Percentiles rank a stretch among this genome's conserved stretches.
Evolutionary conservation across 2,888 invertebrate genomes (phyloP).

Genomic region (Anaspis maculata): DNA sequence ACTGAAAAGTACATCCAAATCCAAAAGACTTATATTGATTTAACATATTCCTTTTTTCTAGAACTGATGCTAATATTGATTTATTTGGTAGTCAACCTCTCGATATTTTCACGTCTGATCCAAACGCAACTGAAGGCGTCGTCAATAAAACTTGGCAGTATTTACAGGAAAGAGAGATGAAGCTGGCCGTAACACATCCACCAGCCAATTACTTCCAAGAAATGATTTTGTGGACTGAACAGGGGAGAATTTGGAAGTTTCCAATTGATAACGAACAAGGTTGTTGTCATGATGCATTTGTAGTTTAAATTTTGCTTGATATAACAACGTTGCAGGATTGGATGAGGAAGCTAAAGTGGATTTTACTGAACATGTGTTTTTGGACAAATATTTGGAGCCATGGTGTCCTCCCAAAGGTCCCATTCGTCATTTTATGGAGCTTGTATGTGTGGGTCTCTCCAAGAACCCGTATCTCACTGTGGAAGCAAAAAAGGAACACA

Average conservation of each 20-base stretch:
- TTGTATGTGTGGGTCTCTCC: slow-evolving; percentile 86
- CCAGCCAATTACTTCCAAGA: slow-evolving; percentile 88
- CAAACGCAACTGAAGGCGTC: slow-evolving; percentile 33
- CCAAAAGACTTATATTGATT: no score
- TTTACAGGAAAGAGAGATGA: slow-evolving; percentile 58
- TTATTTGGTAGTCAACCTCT: slow-evolving; percentile 55
- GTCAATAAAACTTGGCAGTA: slow-evolving; percentile 58
- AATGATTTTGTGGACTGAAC: slow-evolving; percentile 87
- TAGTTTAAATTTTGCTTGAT: slow-evolving; percentile 4
- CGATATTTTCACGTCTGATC: slow-evolving; percentile 51
- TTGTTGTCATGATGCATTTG: slow-evolving; percentile 31
- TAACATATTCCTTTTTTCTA: no score
- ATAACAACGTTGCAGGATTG: slow-evolving; percentile 49
- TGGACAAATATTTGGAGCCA: slow-evolving; percentile 74
- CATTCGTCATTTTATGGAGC: slow-evolving; percentile 93
- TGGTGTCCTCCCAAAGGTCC: slow-evolving; percentile 92
- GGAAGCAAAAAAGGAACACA: slow-evolving; percentile 78
- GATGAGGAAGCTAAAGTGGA: slow-evolving; percentile 57
- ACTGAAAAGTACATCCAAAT: no score
- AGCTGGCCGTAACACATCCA: slow-evolving; percentile 58
- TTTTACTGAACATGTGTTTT: slow-evolving; percentile 91
- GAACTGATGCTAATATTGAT: slow-evolving; percentile 45
- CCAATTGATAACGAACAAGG: slow-evolving; percentile 97
- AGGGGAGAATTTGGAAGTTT: slow-evolving; percentile 93
- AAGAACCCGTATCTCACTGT: slow-evolving; percentile 90